phyloP scores from a whole-genome alignment of 2,113 vertebrate species.

The Hippoglossus stenolepis region DNA sequence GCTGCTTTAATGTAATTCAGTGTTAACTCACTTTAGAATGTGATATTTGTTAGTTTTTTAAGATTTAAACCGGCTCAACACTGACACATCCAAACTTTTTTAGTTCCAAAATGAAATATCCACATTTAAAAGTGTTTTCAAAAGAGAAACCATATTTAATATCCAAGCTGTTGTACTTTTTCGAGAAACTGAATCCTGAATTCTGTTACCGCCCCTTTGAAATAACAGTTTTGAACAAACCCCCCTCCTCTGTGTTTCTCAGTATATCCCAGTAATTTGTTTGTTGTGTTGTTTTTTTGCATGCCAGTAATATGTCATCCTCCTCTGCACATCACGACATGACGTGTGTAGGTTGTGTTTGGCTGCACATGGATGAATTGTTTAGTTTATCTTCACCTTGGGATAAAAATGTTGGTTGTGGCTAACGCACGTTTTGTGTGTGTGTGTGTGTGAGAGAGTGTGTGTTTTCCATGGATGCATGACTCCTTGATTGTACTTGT shows the following conservation, averaged over 20 bases:
- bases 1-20: too few relatives aligned
- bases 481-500: neutral
- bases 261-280: too few relatives aligned
- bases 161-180: too few relatives aligned
- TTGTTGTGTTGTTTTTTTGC: neutral
- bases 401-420: too few relatives aligned
- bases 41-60: too few relatives aligned
- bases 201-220: too few relatives aligned
- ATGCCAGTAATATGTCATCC: neutral
- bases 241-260: too few relatives aligned
- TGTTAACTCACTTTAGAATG: too few relatives aligned
- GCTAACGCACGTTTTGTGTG: too few relatives aligned
- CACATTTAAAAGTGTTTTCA: neutral
- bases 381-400: slow-evolving; percentile 27
- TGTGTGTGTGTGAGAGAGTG: too few relatives aligned
- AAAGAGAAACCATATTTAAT: neutral
- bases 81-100: neutral
- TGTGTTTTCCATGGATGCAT: neutral
- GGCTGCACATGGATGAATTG: slow-evolving; percentile 19
- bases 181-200: too few relatives aligned
- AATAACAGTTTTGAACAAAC: too few relatives aligned
- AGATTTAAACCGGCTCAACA: neutral
- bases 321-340: neutral
- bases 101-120: neutral
- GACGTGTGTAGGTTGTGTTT: neutral